Conservation (phyloP, 2,888 invertebrate species). For the Agelastica alni region DNA sequence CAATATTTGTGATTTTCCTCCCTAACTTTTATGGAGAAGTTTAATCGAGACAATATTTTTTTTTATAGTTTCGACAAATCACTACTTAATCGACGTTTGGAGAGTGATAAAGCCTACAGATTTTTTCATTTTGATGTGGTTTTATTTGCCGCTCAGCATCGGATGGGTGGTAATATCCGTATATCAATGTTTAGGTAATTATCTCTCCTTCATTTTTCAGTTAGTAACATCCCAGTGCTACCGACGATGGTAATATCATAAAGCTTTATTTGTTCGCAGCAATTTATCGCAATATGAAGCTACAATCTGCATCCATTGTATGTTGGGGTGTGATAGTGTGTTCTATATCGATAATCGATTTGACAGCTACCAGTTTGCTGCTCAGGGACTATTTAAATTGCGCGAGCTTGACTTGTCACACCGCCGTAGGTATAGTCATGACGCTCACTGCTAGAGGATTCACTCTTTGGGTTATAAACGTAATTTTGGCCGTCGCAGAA, state of each 20-base stretch:
- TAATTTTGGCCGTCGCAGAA: neutral
- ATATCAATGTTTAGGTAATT: neutral
- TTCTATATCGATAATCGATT: neutral
- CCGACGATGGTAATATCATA: too few species aligned
- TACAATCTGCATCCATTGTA: neutral
- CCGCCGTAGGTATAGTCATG: neutral
- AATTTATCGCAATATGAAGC: neutral
- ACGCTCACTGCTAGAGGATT: neutral
- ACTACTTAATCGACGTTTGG: too few species aligned
- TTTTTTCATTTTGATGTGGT: neutral
- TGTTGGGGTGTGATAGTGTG: neutral
- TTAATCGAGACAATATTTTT: too few species aligned
- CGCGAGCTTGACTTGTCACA: neutral
- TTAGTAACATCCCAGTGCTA: too few species aligned
- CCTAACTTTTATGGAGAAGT: too few species aligned
- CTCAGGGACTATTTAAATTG: neutral
- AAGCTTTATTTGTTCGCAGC: neutral
- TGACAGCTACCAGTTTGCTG: neutral
- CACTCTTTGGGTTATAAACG: neutral
- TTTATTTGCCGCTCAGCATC: neutral
- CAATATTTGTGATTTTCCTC: too few species aligned
- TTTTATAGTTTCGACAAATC: too few species aligned
- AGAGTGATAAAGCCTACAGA: neutral
- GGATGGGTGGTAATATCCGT: neutral
- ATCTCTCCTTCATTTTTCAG: too few species aligned